A percentile compares a stretch with the other conserved stretches of the same genome.
Evolutionary conservation across 1,140 invertebrate genomes (phyloP).

Genomic region (Leptinotarsa defecta): DNA sequence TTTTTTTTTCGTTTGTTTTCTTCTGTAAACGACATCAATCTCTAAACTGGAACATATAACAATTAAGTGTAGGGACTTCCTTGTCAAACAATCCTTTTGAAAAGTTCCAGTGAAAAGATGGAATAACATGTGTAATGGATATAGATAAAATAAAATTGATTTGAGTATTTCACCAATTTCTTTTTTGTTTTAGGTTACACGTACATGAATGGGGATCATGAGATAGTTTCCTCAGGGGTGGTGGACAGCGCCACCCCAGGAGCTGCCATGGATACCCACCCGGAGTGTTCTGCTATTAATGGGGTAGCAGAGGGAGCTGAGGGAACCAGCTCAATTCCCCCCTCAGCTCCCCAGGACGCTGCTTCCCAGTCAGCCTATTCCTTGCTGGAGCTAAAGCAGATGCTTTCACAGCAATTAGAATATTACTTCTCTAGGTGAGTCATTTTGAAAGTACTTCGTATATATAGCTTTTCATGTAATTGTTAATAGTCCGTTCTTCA

Average conservation of each 20-base stretch:
- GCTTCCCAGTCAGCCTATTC: conserved; percentile 57
- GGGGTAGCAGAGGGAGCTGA: conserved; percentile 53
- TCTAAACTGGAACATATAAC: background rate
- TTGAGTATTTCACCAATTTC: background rate
- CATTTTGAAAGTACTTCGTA: background rate
- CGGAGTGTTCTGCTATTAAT: conserved; percentile 46
- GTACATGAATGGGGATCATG: conserved; percentile 81
- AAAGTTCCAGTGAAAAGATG: too few species aligned
- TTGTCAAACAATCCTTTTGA: too few species aligned
- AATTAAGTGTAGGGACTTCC: too few species aligned
- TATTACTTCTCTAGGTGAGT: conserved; percentile 85
- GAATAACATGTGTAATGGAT: too few species aligned
- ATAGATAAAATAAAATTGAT: too few species aligned
- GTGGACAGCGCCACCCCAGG: conserved; percentile 61
- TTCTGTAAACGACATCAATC: too few species aligned
- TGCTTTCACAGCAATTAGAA: conserved; percentile 83
- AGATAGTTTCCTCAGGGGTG: conserved; percentile 70
- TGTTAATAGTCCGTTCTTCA: too few species aligned
- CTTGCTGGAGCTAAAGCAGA: conserved; percentile 76
- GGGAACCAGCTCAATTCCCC: conserved; percentile 44
- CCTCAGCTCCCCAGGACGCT: conserved; percentile 45
- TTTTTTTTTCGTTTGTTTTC: too few species aligned
- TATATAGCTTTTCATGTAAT: too few species aligned
- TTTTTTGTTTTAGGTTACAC: conserved; percentile 63
- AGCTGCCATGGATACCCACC: conserved; percentile 36